phyloP scores from a whole-genome alignment of 2,797 vertebrate genomes.

The Coregonus suidteri region DNA sequence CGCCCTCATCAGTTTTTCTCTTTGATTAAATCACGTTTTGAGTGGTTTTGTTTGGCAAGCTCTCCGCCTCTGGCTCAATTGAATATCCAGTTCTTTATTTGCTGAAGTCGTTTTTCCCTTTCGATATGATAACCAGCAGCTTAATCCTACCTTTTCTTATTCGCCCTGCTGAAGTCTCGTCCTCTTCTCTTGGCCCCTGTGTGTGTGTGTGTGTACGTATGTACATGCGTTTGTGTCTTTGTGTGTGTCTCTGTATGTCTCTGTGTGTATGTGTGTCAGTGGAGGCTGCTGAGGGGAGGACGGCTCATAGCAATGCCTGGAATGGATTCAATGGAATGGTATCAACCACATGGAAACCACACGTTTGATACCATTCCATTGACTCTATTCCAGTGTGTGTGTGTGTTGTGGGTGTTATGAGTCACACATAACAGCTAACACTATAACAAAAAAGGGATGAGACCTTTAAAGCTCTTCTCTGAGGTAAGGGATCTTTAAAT shows the following conservation, averaged over 20 bases:
- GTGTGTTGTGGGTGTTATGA: conserved; percentile 19
- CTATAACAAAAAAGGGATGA: background rate
- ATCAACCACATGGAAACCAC: too few relatives aligned
- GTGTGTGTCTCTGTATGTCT: background rate
- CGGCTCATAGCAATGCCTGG: too few relatives aligned
- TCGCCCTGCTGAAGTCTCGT: background rate
- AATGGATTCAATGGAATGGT: too few relatives aligned
- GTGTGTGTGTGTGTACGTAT: conserved; percentile 5
- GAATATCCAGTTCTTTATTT: background rate
- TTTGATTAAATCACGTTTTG: conserved; percentile 20
- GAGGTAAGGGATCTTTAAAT: conserved; percentile 6
- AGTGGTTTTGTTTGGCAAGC: background rate
- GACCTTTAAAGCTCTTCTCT: background rate
- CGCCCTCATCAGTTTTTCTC: conserved; percentile 40
- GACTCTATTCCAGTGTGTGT: background rate
- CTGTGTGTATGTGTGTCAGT: background rate
- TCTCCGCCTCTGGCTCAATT: background rate
- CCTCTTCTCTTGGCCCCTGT: background rate
- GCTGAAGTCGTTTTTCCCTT: background rate
- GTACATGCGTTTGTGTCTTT: too few relatives aligned
- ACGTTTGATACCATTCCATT: too few relatives aligned
- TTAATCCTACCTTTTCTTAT: background rate
- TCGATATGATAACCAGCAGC: background rate
- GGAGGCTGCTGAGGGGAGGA: background rate
- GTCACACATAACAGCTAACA: background rate